phyloP scores from a whole-genome alignment of 2,113 vertebrate species.

The Gadus macrocephalus region DNA sequence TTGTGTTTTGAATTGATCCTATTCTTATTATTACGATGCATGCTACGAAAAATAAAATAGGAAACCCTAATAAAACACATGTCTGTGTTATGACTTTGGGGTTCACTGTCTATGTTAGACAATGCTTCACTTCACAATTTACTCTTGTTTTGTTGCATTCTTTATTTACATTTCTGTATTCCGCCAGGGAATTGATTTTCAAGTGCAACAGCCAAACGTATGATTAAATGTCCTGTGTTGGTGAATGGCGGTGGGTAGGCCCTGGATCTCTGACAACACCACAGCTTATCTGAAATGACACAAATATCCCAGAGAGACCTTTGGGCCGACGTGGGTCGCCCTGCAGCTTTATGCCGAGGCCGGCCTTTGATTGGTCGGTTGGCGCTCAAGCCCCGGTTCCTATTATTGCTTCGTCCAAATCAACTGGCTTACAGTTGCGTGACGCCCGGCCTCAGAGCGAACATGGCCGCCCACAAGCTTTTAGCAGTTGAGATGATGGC shows the following conservation, averaged over 20 bases:
- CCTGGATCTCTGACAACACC: constrained; percentile 21
- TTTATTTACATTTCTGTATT: background rate
- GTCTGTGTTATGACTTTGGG: no score
- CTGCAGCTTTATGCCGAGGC: constrained; percentile 6
- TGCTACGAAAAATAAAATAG: no score
- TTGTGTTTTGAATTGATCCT: no score
- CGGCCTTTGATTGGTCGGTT: constrained; percentile 1
- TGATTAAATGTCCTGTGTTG: constrained; percentile 5
- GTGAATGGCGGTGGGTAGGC: constrained; percentile 11
- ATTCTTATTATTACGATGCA: no score
- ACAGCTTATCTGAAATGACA: constrained; percentile 39
- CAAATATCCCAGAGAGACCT: constrained; percentile 25
- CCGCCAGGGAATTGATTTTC: background rate
- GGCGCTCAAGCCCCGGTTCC: background rate
- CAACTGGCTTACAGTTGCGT: no score
- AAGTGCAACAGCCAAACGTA: background rate
- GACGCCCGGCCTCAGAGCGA: no score
- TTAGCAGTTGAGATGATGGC: no score
- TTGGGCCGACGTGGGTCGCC: constrained; percentile 28
- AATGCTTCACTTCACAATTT: no score
- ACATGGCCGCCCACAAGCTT: no score
- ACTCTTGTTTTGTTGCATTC: background rate
- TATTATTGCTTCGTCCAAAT: no score
- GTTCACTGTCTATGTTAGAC: no score
- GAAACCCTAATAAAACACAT: no score